These are phyloP conservation scores for Sarcophaga bullata DNA, from an alignment of 1,140 invertebrate genomes.

Conservation along the genomic window DNA sequence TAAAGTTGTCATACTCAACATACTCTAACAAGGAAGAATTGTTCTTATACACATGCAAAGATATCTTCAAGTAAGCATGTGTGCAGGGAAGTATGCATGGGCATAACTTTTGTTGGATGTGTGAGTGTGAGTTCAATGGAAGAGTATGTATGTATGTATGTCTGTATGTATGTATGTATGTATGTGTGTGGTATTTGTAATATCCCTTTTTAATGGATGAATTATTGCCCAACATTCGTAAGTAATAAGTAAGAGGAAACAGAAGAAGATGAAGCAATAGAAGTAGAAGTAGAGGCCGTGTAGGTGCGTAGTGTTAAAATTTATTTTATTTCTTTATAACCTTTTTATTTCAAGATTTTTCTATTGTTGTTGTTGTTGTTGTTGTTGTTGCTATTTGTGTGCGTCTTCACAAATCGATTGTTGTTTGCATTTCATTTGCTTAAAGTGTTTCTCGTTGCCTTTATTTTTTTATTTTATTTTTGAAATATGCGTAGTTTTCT, in stretches of 20 bases:
- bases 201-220: conserved; percentile 66
- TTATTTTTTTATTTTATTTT: not conserved
- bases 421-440: conserved; percentile 65
- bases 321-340: conserved; percentile 41
- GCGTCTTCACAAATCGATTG: conserved; percentile 7
- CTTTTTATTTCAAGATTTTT: conserved; percentile 30
- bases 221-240: conserved; percentile 65
- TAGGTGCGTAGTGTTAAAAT: conserved; percentile 54
- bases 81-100: not conserved
- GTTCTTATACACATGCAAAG: no score
- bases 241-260: conserved; percentile 50
- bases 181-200: conserved; percentile 46
- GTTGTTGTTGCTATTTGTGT: conserved; percentile 11
- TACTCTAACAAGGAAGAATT: no score
- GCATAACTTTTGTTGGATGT: not conserved
- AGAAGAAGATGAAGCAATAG: no score
- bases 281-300: no score
- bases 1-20: no score
- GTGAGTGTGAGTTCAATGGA: not conserved
- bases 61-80: not conserved
- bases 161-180: not conserved
- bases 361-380: not conserved
- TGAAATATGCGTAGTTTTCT: conserved; percentile 39
- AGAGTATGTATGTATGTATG: not conserved
- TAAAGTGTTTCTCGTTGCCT: conserved; percentile 25